Conservation (phyloP, 2,797 vertebrate species). For the Cichlasoma orientale region DNA sequence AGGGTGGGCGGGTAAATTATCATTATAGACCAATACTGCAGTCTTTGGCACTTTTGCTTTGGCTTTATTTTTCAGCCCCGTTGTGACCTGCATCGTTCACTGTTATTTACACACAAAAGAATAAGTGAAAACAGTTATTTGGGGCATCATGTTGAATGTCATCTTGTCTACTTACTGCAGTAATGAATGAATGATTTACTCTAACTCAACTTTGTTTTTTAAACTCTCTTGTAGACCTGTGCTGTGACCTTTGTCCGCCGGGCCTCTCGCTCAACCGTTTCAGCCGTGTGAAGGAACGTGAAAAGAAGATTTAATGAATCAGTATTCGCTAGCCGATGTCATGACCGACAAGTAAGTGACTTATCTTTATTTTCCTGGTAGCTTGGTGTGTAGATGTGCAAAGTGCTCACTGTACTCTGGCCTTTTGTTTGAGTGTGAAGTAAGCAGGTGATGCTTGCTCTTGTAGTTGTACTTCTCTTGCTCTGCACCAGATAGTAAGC, state of each 20-base stretch:
- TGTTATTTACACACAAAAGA: neutral
- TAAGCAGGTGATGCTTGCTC: conserved; percentile 51
- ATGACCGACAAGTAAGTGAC: conserved; percentile 86
- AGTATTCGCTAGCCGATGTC: conserved; percentile 77
- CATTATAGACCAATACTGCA: neutral
- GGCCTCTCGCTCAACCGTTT: conserved; percentile 45
- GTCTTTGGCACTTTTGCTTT: neutral
- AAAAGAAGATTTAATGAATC: conserved; percentile 79
- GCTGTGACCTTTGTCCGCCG: conserved; percentile 11
- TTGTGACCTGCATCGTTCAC: neutral
- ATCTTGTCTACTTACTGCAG: neutral
- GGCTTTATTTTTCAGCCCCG: neutral
- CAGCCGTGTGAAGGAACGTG: conserved; percentile 52
- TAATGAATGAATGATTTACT: neutral
- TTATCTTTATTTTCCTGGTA: conserved; percentile 20
- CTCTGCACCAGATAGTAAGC: conserved; percentile 31
- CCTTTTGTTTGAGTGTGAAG: conserved; percentile 53
- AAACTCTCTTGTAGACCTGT: conserved; percentile 55
- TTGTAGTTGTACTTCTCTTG: conserved; percentile 35
- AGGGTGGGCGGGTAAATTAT: neutral
- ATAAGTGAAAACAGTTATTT: neutral
- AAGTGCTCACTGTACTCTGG: conserved; percentile 37
- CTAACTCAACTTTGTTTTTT: neutral
- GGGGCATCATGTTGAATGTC: neutral
- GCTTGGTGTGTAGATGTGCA: neutral